A percentile compares a stretch with the other conserved stretches of the same genome.
phyloP scores from a whole-genome alignment of 2,113 vertebrate genomes.

The Chascanopsetta lugubris region DNA sequence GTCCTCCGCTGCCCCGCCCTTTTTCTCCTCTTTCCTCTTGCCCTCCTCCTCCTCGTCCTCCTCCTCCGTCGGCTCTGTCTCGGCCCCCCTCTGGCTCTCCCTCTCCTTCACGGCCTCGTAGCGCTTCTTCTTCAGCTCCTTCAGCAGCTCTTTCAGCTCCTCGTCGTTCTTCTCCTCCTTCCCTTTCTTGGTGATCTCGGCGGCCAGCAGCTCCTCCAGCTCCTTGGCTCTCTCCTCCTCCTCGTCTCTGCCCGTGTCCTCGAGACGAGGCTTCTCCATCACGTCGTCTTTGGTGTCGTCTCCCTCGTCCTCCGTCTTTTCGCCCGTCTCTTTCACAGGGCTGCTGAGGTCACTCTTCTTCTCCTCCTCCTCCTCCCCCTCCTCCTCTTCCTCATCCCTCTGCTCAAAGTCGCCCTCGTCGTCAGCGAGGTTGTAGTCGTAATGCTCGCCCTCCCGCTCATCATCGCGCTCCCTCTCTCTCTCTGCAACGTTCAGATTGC shows the following conservation, averaged over 20 bases:
- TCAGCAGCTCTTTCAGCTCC: slow-evolving; percentile 71
- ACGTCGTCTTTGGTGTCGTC: slow-evolving; percentile 41
- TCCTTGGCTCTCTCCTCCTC: slow-evolving; percentile 66
- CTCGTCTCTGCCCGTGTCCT: slow-evolving; percentile 49
- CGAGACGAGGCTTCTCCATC: slow-evolving; percentile 53
- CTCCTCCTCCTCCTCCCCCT: slow-evolving; percentile 44
- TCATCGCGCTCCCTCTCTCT: slow-evolving; percentile 52
- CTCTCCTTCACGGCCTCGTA: slow-evolving; percentile 71
- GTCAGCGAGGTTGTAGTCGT: slow-evolving; percentile 53
- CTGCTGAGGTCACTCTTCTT: slow-evolving; percentile 30
- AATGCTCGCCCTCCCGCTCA: slow-evolving; percentile 35
- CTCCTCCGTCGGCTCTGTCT: slow-evolving; percentile 35
- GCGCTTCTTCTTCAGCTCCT: slow-evolving; percentile 77
- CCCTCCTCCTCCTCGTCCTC: slow-evolving; percentile 32
- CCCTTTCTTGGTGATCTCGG: slow-evolving; percentile 67
- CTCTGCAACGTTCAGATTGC: slow-evolving; percentile 63
- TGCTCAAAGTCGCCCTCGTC: slow-evolving; percentile 56
- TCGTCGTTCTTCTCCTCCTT: slow-evolving; percentile 59
- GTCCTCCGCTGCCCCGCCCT: slow-evolving; percentile 37
- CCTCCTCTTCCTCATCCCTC: slow-evolving; percentile 42
- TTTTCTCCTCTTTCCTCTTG: slow-evolving; percentile 34
- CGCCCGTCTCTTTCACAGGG: slow-evolving; percentile 18
- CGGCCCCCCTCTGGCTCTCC: slow-evolving; percentile 35
- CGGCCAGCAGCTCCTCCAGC: slow-evolving; percentile 68
- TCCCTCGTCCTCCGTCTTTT: slow-evolving; percentile 29